These are phyloP conservation scores for Illadopsis cleaveri DNA, from an alignment of 2,113 vertebrate genomes.

Conservation along the genomic window DNA sequence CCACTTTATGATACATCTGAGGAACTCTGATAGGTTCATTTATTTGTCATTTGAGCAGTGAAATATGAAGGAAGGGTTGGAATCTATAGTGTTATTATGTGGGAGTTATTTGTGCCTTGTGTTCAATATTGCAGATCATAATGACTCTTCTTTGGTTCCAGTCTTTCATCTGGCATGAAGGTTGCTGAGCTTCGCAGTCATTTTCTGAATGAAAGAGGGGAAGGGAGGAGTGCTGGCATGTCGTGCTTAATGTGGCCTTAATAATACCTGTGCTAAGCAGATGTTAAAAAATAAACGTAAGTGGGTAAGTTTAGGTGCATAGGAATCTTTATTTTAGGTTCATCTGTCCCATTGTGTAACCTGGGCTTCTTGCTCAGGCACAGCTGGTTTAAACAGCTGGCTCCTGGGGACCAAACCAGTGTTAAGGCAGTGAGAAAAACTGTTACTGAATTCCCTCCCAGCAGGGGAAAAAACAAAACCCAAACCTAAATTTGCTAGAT, in stretches of 20 bases:
- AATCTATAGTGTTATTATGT: slow-evolving; percentile 37
- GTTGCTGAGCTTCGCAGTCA: not conserved
- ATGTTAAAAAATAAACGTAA: not conserved
- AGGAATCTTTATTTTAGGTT: not conserved
- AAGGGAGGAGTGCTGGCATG: not conserved
- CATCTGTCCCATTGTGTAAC: not conserved
- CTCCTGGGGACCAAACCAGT: not conserved
- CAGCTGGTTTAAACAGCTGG: not conserved
- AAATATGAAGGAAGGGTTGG: slow-evolving; percentile 39
- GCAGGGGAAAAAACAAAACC: not conserved
- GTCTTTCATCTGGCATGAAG: not conserved
- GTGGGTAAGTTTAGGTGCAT: not conserved
- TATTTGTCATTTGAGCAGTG: slow-evolving; percentile 53
- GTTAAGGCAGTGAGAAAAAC: not conserved
- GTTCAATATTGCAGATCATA: not conserved
- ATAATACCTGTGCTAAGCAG: not conserved
- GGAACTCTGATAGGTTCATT: slow-evolving; percentile 40
- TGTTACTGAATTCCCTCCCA: not conserved
- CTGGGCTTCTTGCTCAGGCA: not conserved
- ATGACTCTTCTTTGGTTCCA: slow-evolving; percentile 16
- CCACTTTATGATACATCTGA: slow-evolving; percentile 22
- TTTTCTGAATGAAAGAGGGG: not conserved
- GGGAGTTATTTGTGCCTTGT: slow-evolving; percentile 39
- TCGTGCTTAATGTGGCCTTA: not conserved
- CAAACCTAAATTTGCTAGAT: slow-evolving; percentile 1